These are phyloP conservation scores for Euphydryas editha DNA, from an alignment of 2,888 invertebrate species.

Conservation along the genomic window DNA sequence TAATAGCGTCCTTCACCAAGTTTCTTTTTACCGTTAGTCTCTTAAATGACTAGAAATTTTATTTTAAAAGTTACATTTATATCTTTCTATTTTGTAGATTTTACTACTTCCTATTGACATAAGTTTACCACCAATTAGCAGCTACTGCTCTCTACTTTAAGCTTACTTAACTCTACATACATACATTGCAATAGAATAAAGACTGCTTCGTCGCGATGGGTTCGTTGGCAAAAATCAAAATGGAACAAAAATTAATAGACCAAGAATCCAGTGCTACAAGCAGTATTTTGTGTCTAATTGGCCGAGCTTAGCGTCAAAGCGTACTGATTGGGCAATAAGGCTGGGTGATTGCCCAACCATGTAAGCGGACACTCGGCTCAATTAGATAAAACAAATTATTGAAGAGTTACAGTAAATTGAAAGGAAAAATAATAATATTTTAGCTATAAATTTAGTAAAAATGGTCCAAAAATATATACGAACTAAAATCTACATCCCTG, in stretches of 20 bases:
- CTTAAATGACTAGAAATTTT: conserved; percentile 79
- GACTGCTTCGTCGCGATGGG: conserved; percentile 62
- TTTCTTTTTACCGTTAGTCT: conserved; percentile 72
- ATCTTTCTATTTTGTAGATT: conserved; percentile 69
- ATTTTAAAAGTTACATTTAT: conserved; percentile 70
- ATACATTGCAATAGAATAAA: conserved; percentile 74
- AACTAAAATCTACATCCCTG: conserved; percentile 80
- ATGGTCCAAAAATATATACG: conserved; percentile 77
- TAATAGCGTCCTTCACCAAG: conserved; percentile 82
- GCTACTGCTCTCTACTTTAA: conserved; percentile 74
- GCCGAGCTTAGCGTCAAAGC: conserved; percentile 71
- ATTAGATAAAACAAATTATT: conserved; percentile 63
- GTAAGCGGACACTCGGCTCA: conserved; percentile 81
- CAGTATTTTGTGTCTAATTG: conserved; percentile 68
- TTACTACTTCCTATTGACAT: conserved; percentile 79
- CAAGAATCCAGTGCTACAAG: conserved; percentile 63
- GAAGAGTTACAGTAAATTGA: conserved; percentile 46
- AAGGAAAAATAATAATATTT: conserved; percentile 36
- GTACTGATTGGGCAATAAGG: conserved; percentile 88
- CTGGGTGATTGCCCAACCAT: conserved; percentile 89
- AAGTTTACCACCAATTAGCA: conserved; percentile 82
- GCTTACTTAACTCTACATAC: conserved; percentile 82
- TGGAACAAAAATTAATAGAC: conserved; percentile 48
- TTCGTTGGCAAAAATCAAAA: conserved; percentile 58
- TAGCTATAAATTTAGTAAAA: conserved; percentile 65